Evolutionary conservation across 2,113 vertebrate genomes (phyloP).

Genomic region (Sinocyclocheilus anshuiensis): DNA sequence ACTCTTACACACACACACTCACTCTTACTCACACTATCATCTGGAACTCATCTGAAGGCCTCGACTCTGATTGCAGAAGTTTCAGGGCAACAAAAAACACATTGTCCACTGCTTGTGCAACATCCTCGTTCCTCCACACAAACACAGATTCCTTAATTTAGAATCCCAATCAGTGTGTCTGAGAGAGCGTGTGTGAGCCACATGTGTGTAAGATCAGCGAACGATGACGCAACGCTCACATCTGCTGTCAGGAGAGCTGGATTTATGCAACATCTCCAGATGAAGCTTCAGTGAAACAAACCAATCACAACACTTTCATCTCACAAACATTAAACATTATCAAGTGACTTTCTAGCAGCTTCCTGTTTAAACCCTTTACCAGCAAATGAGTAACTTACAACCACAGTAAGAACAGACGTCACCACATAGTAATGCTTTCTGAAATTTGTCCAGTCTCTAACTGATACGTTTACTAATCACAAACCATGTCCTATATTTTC

Average conservation of each 20-base stretch:
- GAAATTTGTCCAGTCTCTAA: neutral
- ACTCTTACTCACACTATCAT: neutral
- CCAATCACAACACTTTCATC: neutral
- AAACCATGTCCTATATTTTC: neutral
- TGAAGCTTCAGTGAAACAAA: neutral
- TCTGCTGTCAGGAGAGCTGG: neutral
- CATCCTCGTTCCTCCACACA: neutral
- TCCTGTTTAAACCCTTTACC: too few species aligned
- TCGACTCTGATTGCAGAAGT: neutral
- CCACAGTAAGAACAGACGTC: neutral
- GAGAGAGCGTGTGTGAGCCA: conserved; percentile 57
- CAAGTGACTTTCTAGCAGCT: neutral
- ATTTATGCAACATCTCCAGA: neutral
- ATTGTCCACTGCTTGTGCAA: neutral
- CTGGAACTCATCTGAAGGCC: conserved; percentile 11
- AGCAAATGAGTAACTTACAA: neutral
- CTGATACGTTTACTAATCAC: neutral
- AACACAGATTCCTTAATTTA: conserved; percentile 6
- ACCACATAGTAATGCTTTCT: neutral
- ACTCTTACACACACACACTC: neutral
- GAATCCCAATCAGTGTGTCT: conserved; percentile 44
- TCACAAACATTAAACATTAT: neutral
- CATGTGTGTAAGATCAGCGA: neutral
- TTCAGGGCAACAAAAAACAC: conserved; percentile 15
- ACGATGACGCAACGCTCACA: neutral